phyloP scores from a whole-genome alignment of 2,113 vertebrate genomes.

The Leptocoma aspasia region DNA sequence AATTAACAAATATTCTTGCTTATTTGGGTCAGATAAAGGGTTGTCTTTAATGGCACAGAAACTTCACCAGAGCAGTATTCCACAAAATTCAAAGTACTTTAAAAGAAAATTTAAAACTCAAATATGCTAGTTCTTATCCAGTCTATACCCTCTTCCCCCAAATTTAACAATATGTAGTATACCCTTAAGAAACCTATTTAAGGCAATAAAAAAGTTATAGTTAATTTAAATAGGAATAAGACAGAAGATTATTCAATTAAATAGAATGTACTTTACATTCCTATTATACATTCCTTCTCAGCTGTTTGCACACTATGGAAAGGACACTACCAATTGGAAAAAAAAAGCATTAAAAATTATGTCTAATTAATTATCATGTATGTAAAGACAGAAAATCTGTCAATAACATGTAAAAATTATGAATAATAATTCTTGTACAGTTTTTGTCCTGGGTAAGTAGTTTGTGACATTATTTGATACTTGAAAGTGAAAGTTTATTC shows the following conservation, averaged over 20 bases:
- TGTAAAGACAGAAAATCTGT: neutral
- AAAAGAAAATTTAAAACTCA: neutral
- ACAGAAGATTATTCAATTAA: neutral
- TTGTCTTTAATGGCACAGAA: neutral
- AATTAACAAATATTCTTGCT: neutral
- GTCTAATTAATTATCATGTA: neutral
- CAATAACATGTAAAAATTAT: neutral
- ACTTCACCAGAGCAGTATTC: neutral
- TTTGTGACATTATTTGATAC: neutral
- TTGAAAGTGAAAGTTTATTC: neutral
- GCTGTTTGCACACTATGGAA: neutral
- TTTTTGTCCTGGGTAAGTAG: neutral
- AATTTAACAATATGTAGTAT: neutral
- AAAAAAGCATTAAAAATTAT: neutral
- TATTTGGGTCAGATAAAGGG: neutral
- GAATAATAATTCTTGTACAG: neutral
- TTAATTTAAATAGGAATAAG: neutral
- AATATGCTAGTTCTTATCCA: neutral
- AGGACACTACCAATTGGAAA: neutral
- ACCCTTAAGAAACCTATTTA: neutral
- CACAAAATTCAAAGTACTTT: neutral
- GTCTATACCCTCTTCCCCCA: fast-evolving
- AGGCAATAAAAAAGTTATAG: neutral
- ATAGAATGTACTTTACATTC: neutral
- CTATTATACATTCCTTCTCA: neutral